phyloP scores from a whole-genome alignment of 2,888 invertebrate species.

The Dryocosmus kuriphilus region DNA sequence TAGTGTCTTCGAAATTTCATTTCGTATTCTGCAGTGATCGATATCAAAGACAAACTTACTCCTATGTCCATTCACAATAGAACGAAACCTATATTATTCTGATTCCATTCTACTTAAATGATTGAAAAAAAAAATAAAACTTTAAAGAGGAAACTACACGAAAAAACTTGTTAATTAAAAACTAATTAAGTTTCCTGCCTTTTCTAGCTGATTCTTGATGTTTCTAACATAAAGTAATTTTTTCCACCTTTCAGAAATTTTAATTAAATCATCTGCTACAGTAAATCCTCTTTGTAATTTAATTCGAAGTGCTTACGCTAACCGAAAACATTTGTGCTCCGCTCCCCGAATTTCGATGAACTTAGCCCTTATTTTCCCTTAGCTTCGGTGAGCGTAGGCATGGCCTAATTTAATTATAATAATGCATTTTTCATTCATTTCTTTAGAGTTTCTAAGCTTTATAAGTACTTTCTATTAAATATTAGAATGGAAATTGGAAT shows the following conservation, averaged over 20 bases:
- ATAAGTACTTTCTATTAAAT: no score
- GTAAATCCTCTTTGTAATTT: neutral
- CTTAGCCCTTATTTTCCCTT: no score
- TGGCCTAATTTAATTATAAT: neutral
- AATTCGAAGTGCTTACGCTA: no score
- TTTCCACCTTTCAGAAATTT: neutral
- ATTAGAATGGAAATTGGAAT: no score
- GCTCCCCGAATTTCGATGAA: no score
- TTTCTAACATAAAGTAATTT: neutral
- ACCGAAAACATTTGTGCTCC: no score
- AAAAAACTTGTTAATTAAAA: neutral
- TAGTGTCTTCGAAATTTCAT: neutral
- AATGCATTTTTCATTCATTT: neutral
- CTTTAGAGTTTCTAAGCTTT: neutral
- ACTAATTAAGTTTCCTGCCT: neutral
- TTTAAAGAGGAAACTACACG: neutral
- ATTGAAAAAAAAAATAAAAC: neutral
- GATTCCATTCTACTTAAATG: neutral
- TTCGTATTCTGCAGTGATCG: neutral
- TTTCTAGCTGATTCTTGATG: neutral
- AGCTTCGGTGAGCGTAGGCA: no score
- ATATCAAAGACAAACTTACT: neutral
- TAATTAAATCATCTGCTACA: neutral
- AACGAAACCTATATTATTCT: neutral
- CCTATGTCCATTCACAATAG: neutral